A percentile compares a stretch with the other conserved stretches of the same genome.
Evolutionary conservation across 1,140 invertebrate species (phyloP).

Genomic region (Euwallacea fornicatus): DNA sequence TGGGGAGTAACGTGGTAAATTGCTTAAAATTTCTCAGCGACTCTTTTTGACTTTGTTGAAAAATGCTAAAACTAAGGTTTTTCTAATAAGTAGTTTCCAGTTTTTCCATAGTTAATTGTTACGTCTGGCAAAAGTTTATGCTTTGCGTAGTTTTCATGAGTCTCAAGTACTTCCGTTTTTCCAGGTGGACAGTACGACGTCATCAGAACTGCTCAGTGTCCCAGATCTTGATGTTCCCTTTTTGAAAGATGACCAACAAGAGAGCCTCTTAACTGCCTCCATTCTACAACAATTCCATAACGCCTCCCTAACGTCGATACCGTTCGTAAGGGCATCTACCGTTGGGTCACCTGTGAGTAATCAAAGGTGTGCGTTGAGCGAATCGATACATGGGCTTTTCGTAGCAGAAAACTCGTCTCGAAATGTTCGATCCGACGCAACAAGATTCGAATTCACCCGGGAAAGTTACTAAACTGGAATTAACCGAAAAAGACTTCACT

Average conservation of each 20-base stretch:
- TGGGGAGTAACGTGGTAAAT: too few species aligned
- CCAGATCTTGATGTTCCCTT: conserved; percentile 40
- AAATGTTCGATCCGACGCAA: conserved; percentile 43
- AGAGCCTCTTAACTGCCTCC: conserved; percentile 48
- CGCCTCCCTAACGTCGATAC: conserved; percentile 33
- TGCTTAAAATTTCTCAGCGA: neutral
- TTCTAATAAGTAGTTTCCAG: too few species aligned
- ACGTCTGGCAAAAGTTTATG: too few species aligned
- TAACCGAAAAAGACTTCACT: conserved; percentile 44
- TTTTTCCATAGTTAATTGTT: too few species aligned
- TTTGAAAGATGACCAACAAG: conserved; percentile 46
- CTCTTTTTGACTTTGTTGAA: too few species aligned
- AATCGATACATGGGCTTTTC: conserved; percentile 28
- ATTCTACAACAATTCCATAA: conserved; percentile 51
- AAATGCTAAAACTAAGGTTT: too few species aligned
- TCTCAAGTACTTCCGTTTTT: neutral
- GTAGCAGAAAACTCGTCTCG: conserved; percentile 45
- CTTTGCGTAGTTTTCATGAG: too few species aligned
- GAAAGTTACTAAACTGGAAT: conserved; percentile 44
- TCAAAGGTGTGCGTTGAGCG: neutral
- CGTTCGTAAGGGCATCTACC: conserved; percentile 39
- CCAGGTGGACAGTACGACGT: neutral
- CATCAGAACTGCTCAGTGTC: conserved; percentile 33
- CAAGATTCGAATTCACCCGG: conserved; percentile 24
- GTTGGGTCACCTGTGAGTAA: conserved; percentile 48